These are phyloP conservation scores for Atrichornis clamosus DNA, from an alignment of 2,113 vertebrate genomes.

Conservation along the genomic window DNA sequence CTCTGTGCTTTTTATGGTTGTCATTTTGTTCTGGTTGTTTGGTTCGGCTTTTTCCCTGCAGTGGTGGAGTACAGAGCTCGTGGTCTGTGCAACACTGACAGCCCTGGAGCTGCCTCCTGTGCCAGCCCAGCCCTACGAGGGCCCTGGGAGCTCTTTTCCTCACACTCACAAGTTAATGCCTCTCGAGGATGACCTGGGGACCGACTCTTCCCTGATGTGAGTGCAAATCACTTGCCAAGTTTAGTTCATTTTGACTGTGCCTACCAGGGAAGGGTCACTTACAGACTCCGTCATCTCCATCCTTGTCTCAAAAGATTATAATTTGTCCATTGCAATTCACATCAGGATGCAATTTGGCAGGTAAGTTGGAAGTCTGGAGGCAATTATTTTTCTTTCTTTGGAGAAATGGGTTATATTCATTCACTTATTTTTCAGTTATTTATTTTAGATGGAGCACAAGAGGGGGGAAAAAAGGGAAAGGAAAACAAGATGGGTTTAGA, in stretches of 20 bases:
- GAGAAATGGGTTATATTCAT: constrained; percentile 39
- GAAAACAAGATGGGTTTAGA: constrained; percentile 25
- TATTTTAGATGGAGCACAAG: constrained; percentile 23
- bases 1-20: background rate
- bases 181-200: constrained; percentile 7
- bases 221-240: constrained; percentile 38
- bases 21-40: background rate
- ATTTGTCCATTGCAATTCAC: constrained; percentile 57
- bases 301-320: constrained; percentile 47
- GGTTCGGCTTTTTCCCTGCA: background rate
- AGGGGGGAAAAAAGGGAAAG: background rate
- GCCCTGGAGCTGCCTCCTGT: constrained; percentile 34
- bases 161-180: background rate
- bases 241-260: constrained; percentile 20
- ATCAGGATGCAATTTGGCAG: constrained; percentile 63
- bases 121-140: background rate
- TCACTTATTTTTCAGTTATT: constrained; percentile 35
- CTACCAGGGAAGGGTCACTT: constrained; percentile 59
- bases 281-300: constrained; percentile 3
- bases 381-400: constrained; percentile 59
- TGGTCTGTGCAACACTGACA: background rate
- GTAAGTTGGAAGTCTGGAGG: constrained; percentile 48
- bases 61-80: background rate
- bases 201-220: background rate
- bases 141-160: background rate